Evolutionary conservation across 2,888 invertebrate genomes (phyloP).

Genomic region (Oxycera nigricornis): DNA sequence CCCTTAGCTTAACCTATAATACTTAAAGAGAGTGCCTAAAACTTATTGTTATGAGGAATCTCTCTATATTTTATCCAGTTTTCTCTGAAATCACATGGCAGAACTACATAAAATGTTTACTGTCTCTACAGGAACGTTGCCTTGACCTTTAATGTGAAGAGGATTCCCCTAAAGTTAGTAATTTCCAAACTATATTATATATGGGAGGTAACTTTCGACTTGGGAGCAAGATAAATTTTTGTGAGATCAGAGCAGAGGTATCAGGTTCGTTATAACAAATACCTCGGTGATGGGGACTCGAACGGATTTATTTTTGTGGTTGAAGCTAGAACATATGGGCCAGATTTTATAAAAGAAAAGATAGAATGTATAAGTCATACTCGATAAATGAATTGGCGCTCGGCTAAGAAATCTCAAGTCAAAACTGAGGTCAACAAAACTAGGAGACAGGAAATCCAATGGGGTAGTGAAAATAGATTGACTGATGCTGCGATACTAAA

Average conservation of each 20-base stretch:
- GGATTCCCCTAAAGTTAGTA: too few species aligned
- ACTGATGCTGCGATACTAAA: background rate
- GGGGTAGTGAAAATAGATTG: background rate
- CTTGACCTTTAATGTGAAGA: too few species aligned
- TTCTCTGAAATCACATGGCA: too few species aligned
- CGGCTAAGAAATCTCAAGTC: background rate
- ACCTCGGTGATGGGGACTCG: constrained; percentile 1
- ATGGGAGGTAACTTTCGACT: too few species aligned
- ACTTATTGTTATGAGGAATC: too few species aligned
- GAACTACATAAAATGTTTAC: too few species aligned
- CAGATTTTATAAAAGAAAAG: background rate
- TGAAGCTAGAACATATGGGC: background rate
- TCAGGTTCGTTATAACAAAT: background rate
- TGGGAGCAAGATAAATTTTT: background rate
- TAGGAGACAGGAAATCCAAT: background rate
- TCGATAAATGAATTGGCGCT: background rate
- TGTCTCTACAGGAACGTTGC: too few species aligned
- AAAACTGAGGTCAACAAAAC: too few species aligned
- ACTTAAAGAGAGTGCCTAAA: too few species aligned
- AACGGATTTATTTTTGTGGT: background rate
- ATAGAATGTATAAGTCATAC: background rate
- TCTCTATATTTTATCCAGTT: too few species aligned
- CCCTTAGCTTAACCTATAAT: too few species aligned
- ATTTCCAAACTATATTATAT: too few species aligned
- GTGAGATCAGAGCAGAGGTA: background rate